A percentile compares a stretch with the other conserved stretches of the same genome.
phyloP scores from a whole-genome alignment of 2,888 invertebrate genomes.

The Pyrgus malvae region DNA sequence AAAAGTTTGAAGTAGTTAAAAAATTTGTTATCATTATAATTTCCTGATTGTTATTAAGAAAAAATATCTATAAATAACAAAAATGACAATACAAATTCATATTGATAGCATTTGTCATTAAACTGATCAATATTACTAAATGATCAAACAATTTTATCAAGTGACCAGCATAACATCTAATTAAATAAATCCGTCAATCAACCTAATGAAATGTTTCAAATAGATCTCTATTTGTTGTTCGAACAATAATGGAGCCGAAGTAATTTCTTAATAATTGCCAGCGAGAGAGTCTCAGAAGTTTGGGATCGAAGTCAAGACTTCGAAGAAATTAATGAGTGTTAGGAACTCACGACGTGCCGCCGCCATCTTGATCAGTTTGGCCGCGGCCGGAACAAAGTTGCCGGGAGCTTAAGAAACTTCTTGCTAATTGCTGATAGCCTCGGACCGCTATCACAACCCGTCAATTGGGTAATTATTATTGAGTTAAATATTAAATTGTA shows the following conservation, averaged over 20 bases:
- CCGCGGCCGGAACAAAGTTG: conserved; percentile 78
- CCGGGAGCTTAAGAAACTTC: conserved; percentile 66
- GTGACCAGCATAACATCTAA: too few species aligned
- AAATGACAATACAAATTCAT: too few species aligned
- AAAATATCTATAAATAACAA: too few species aligned
- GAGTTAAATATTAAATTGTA: too few species aligned
- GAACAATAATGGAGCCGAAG: conserved; percentile 65
- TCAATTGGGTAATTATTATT: conserved; percentile 19
- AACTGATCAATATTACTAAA: too few species aligned
- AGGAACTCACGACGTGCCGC: conserved; percentile 75
- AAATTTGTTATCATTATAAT: too few species aligned
- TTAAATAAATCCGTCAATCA: background rate
- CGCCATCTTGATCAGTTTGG: conserved; percentile 77
- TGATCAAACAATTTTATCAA: too few species aligned
- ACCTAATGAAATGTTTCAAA: too few species aligned
- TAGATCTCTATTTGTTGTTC: conserved; percentile 42
- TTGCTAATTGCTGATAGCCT: conserved; percentile 61
- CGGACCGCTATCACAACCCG: conserved; percentile 17
- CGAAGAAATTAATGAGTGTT: conserved; percentile 81
- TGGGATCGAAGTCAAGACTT: conserved; percentile 67
- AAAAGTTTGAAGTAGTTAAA: too few species aligned
- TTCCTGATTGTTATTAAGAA: too few species aligned
- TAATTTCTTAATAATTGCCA: conserved; percentile 76
- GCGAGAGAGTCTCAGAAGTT: conserved; percentile 64
- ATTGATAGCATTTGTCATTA: too few species aligned